Evolutionary conservation across 2,888 invertebrate genomes (phyloP).

Genomic region (Esperia sulphurella): DNA sequence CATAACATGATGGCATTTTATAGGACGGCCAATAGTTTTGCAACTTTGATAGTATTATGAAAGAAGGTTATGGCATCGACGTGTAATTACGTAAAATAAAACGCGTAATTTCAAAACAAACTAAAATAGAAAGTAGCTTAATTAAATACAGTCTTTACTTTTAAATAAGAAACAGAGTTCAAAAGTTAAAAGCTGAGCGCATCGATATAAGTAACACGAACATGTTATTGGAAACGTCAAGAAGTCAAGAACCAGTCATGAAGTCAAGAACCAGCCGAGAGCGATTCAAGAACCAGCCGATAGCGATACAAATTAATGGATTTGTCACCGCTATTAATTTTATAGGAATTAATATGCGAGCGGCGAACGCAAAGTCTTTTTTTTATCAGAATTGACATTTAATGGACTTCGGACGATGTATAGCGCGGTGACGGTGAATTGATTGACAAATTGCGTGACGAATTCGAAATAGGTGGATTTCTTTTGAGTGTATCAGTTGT

Average conservation of each 20-base stretch:
- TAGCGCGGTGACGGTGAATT: constrained; percentile 66
- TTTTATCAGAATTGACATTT: constrained; percentile 70
- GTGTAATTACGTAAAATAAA: neutral
- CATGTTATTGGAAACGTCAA: constrained; percentile 21
- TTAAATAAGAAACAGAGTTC: constrained; percentile 18
- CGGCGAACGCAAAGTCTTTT: constrained; percentile 69
- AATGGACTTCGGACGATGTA: constrained; percentile 64
- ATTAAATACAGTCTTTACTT: constrained; percentile 7
- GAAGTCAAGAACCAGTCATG: too few species aligned
- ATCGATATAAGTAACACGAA: constrained; percentile 12
- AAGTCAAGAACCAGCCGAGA: too few species aligned
- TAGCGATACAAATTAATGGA: constrained; percentile 72
- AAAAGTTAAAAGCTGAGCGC: constrained; percentile 21
- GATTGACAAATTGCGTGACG: constrained; percentile 79
- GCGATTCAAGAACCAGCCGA: too few species aligned
- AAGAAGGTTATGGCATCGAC: neutral
- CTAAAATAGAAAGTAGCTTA: constrained; percentile 9
- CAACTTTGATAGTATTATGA: neutral
- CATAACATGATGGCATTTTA: too few species aligned
- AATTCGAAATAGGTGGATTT: constrained; percentile 77
- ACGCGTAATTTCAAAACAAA: constrained; percentile 1
- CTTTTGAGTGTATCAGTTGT: constrained; percentile 69
- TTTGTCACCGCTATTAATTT: constrained; percentile 79
- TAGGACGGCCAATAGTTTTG: too few species aligned
- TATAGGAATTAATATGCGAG: constrained; percentile 75